Evolutionary conservation across 2,113 vertebrate genomes (phyloP), one percentile per base, ranked within the genome.

Genomic region (Micromys minutus): DNA sequence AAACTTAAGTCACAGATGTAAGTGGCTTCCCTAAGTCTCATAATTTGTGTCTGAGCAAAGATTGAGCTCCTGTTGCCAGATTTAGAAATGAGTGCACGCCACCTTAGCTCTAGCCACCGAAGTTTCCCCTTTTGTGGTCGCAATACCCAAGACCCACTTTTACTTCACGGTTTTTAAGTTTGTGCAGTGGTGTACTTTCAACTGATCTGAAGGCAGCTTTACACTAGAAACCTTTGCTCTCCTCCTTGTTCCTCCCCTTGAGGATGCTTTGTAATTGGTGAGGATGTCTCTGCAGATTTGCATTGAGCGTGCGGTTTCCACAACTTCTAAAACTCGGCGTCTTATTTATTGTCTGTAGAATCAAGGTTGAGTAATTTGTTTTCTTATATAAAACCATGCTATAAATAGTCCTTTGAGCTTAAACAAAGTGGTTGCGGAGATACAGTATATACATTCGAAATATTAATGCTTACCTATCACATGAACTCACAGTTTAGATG

Each of bases 331-430:
- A 91, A 80, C 22, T 87, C 55, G 71, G 42, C 7, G 1, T 59
- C 39, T 90, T 83, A 42, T 42, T 6, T 1, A 74, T 36, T 92
- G 26, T 69, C 2, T 72, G 2, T 87, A n/a, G n/a, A 88, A 34
- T 24, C 45, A 87, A 42, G 91, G 72, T 42, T 79, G 87, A 63
- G 83, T 42, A 15, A 10, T 86, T 4, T 4, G 3, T 86, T 76
- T 92, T 69, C 31, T 88, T 96, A 55, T 87, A 22, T 90, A 45
- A n/a, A 92, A 45, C 50, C 67, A 11, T 72, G 87, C 85, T 91
- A 39, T 89, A n/a, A 55, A 24, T 91, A 75, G 47, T 15, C 76
- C 24, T 10, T 1, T 83, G 85, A 55, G 4, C 69, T 89, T 91
- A 94, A 84, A n/a, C 61, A 36, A 89, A 93, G 61, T 67, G 7